phyloP scores from a whole-genome alignment of 2,113 vertebrate species.

The Ursus arctos region DNA sequence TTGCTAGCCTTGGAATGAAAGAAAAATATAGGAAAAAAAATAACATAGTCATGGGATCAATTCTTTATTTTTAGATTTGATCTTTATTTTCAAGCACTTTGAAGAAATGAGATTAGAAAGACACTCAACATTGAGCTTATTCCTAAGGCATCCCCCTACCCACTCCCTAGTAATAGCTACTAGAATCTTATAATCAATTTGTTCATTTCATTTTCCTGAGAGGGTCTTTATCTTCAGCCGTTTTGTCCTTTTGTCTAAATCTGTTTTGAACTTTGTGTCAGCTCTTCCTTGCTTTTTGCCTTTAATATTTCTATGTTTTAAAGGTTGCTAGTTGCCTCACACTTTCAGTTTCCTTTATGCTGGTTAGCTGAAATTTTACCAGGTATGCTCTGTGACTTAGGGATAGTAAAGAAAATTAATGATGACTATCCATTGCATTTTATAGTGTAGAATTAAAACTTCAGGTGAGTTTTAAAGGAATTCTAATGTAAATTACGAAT shows the following conservation, averaged over 20 bases:
- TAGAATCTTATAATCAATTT: not conserved
- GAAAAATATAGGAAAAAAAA: not conserved
- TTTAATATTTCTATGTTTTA: not conserved
- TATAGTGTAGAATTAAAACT: slow-evolving; percentile 21
- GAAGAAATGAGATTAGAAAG: not conserved
- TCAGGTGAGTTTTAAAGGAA: not conserved
- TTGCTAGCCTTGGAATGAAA: not conserved
- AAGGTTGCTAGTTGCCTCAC: not conserved
- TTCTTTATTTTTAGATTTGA: slow-evolving; percentile 51
- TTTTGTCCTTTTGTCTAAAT: not conserved
- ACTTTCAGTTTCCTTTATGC: not conserved
- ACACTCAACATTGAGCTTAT: not conserved
- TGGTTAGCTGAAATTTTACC: slow-evolving; percentile 49
- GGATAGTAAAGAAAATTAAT: slow-evolving; percentile 20
- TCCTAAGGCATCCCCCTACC: not conserved
- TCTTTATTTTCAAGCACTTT: slow-evolving; percentile 17
- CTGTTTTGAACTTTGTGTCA: not conserved
- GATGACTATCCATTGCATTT: not conserved
- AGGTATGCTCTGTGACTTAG: not conserved
- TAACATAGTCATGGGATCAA: not conserved
- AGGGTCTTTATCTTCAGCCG: not conserved
- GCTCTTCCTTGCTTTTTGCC: not conserved
- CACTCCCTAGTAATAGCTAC: not conserved
- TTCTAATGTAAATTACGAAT: slow-evolving; percentile 29
- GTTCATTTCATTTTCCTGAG: not conserved